Conservation (phyloP, 2,113 vertebrate species). For the Okapia johnstoni region DNA sequence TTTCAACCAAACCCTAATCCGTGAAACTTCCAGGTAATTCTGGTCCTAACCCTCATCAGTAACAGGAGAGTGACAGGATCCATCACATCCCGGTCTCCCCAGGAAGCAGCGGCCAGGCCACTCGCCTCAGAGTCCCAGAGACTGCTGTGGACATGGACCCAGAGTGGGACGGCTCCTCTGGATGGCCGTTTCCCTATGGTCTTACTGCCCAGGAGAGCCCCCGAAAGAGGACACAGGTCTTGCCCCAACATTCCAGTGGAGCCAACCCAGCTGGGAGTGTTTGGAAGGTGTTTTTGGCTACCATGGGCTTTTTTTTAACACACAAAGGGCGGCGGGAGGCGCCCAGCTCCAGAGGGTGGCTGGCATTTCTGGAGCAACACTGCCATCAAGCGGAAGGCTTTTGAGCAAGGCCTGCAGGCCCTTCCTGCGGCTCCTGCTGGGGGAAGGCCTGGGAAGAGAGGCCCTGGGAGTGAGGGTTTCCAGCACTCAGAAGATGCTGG, state of each 20-base stretch:
- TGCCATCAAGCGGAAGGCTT: not conserved
- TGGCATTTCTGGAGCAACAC: not conserved
- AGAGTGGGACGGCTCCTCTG: not conserved
- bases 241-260: not conserved
- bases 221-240: too few relatives aligned
- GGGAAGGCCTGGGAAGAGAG: not conserved
- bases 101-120: not conserved
- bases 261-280: too few relatives aligned
- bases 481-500: not conserved
- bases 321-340: not conserved
- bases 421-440: rapidly evolving
- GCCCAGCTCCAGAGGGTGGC: rapidly evolving
- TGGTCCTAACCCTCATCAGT: not conserved
- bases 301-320: not conserved
- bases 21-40: not conserved
- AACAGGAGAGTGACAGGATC: not conserved
- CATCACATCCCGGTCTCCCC: not conserved
- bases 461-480: too few relatives aligned
- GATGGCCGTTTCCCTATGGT: not conserved
- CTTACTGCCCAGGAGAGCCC: not conserved
- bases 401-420: not conserved
- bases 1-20: not conserved
- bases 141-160: not conserved
- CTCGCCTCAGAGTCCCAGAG: not conserved
- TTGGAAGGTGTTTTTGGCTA: not conserved